Conservation (phyloP, 2,888 invertebrate species). For the Patella pellucida region DNA sequence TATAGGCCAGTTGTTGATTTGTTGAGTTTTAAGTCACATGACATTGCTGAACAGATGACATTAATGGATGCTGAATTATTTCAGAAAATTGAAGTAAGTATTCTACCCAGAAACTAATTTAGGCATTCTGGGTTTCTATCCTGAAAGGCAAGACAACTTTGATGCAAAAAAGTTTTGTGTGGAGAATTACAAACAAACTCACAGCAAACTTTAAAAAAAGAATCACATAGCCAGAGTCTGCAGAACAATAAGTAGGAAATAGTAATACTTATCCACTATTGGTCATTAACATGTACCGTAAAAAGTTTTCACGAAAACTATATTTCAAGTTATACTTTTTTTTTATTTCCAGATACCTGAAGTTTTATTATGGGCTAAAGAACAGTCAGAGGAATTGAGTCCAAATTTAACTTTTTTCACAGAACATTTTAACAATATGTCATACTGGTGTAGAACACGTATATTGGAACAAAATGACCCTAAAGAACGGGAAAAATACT, state of each 20-base stretch:
- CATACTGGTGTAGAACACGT: constrained; percentile 94
- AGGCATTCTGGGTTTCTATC: constrained; percentile 5
- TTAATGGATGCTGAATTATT: constrained; percentile 94
- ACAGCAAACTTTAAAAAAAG: neutral
- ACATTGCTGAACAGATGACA: constrained; percentile 99
- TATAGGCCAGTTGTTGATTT: constrained; percentile 76
- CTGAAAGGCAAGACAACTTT: neutral
- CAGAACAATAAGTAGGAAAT: no score
- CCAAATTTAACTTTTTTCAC: constrained; percentile 94
- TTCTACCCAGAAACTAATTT: no score
- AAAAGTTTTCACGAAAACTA: neutral
- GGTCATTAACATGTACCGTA: no score
- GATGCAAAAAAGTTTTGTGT: neutral
- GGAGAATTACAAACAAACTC: neutral
- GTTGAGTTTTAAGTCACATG: constrained; percentile 92
- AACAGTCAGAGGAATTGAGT: constrained; percentile 96
- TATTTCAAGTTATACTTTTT: neutral
- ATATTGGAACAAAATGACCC: constrained; percentile 92
- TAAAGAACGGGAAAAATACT: constrained; percentile 93
- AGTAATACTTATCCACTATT: no score
- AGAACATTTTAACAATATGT: constrained; percentile 99
- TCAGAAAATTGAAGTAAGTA: constrained; percentile 85
- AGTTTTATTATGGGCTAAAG: constrained; percentile 95
- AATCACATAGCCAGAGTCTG: no score
- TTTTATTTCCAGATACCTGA: constrained; percentile 81